Percentiles rank a stretch among this genome's conserved stretches.
These are phyloP conservation scores for Probaryconus sp. DNA, from an alignment of 1,140 invertebrate species.

Conservation along the genomic window DNA sequence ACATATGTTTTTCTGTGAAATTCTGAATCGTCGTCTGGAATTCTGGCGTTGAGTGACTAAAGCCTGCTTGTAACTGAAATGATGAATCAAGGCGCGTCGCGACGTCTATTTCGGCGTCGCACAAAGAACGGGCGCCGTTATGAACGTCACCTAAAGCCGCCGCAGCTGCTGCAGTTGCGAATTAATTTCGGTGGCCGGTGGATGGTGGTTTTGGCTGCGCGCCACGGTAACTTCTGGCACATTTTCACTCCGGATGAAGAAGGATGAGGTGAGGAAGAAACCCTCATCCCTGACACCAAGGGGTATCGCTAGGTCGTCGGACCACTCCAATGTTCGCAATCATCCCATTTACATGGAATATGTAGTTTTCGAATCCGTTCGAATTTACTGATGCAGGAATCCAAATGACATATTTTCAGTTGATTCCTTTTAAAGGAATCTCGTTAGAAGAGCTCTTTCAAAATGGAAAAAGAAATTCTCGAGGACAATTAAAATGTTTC, in stretches of 20 bases:
- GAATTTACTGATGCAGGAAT: slow-evolving; percentile 34
- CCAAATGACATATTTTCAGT: too few species aligned
- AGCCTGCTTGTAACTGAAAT: slow-evolving; percentile 57
- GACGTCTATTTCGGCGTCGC: slow-evolving; percentile 66
- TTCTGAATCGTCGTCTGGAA: slow-evolving; percentile 26
- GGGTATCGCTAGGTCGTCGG: slow-evolving; percentile 45
- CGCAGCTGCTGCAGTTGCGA: slow-evolving; percentile 59
- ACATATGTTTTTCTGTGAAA: too few species aligned
- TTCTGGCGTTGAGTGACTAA: slow-evolving; percentile 63
- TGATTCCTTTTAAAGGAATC: too few species aligned
- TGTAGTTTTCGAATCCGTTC: slow-evolving; percentile 41
- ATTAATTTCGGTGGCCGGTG: slow-evolving; percentile 67
- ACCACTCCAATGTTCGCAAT: slow-evolving; percentile 44
- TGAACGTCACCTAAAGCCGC: slow-evolving; percentile 44
- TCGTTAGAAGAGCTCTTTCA: slow-evolving; percentile 26
- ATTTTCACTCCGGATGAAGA: slow-evolving; percentile 39
- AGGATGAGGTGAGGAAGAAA: slow-evolving; percentile 42
- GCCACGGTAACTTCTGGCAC: slow-evolving; percentile 53
- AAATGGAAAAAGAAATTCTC: slow-evolving; percentile 12
- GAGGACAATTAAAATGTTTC: too few species aligned
- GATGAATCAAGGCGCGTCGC: slow-evolving; percentile 61
- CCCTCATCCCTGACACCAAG: slow-evolving; percentile 30
- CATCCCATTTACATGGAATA: slow-evolving; percentile 48
- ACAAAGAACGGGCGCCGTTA: slow-evolving; percentile 66
- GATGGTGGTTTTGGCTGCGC: slow-evolving; percentile 62